Evolutionary conservation across 2,113 vertebrate genomes (phyloP), one percentile per base, ranked within the genome.

Genomic region (Xiphophorus couchianus): DNA sequence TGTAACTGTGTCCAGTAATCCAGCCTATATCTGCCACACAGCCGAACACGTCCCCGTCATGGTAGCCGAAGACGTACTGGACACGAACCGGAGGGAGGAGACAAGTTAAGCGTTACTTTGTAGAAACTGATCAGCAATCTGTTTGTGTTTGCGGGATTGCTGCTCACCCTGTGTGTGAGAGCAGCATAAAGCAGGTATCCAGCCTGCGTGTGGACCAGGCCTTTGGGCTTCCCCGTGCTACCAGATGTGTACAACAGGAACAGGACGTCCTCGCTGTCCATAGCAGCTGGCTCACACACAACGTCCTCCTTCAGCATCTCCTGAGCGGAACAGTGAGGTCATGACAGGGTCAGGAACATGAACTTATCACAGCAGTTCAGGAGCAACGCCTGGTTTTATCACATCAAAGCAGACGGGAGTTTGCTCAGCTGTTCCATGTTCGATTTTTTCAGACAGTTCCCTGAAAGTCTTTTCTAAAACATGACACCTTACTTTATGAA

Each of bases 1-100:
- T 85, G 3, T 96, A 96, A 51, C 94, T 96, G 84, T 96, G 95
- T 66, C 95, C 96, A 0, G 95, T 96, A 73, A 96, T 95, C 96
- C 96, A 96, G 62, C 95, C 94, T 0, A 96, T 95, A 63, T 96
- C 95, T 2, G 95, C 96, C 82, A 96, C 75, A 0, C 95, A 95
- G 88, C 95, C 95, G 27, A 96, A 96, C 82, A 96, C 71, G 14
- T 96, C 95, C 15, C 95, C 93, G 19, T 96, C 95, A 1, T 93
- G 89, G 87, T 96, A 95, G 91, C 86, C 73, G 4, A 96, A 96
- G 75, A 96, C 94, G 0, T 95, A 96, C 94, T 96, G 84, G 17
- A 37, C 77, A 88, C 19, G 27, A 79, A 64, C 81, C 27, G 29
- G 63, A 37, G 6, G 62, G 15, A 25, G 35, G 1, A 65, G 8